Conservation (phyloP, 2,888 invertebrate species). For the Alloplasta piceator region DNA sequence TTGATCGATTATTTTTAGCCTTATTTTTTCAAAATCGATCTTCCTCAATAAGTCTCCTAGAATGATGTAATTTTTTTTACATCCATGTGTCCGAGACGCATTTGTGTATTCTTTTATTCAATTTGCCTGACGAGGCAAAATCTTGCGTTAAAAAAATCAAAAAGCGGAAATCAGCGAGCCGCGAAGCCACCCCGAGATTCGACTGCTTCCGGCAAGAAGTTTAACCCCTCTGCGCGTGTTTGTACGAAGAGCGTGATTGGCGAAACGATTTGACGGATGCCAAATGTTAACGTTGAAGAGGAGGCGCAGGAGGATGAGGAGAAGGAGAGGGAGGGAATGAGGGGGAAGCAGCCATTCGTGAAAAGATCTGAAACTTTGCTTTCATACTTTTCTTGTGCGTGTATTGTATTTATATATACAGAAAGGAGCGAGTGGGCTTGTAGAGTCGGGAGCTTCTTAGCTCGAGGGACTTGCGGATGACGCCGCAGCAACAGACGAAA, state of each 20-base stretch:
- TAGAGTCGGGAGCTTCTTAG: slow-evolving; percentile 47
- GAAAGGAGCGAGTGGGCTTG: slow-evolving; percentile 3
- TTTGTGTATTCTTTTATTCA: background rate
- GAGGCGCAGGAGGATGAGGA: no score
- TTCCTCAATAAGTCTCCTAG: no score
- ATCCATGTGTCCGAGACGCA: background rate
- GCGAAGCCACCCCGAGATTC: slow-evolving; percentile 20
- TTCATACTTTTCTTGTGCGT: slow-evolving; percentile 43
- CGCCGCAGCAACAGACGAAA: slow-evolving; percentile 40
- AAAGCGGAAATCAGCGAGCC: slow-evolving; percentile 32
- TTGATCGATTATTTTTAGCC: no score
- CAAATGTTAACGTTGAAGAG: no score
- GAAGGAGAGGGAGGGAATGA: background rate
- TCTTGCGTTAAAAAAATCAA: background rate
- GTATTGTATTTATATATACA: slow-evolving; percentile 15
- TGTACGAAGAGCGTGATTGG: slow-evolving; percentile 45
- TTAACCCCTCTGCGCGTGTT: slow-evolving; percentile 2
- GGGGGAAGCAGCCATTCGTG: slow-evolving; percentile 63
- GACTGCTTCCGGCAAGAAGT: slow-evolving; percentile 22
- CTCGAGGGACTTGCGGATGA: slow-evolving; percentile 50
- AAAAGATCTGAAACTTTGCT: slow-evolving; percentile 71
- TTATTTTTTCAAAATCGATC: no score
- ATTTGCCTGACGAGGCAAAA: background rate
- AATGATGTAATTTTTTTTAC: no score
- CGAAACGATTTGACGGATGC: slow-evolving; percentile 33